Conservation (phyloP, 2,888 invertebrate species). For the Melanchra persicariae region DNA sequence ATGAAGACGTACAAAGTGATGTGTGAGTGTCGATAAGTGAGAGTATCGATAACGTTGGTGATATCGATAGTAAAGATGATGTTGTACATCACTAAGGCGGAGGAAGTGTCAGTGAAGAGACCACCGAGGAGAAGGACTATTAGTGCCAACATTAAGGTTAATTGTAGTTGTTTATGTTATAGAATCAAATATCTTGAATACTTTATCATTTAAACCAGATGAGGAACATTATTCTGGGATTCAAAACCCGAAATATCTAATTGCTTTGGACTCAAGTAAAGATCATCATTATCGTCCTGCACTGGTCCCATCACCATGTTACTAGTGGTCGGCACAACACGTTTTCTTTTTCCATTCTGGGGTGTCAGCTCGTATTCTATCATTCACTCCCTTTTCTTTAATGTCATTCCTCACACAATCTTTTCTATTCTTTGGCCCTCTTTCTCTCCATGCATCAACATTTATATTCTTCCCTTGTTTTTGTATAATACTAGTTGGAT, state of each 20-base stretch:
- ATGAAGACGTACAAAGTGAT: constrained; percentile 50
- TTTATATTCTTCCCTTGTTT: too few relatives aligned
- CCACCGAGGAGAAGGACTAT: constrained; percentile 84
- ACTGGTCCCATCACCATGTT: too few relatives aligned
- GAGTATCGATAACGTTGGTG: constrained; percentile 64
- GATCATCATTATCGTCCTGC: neutral
- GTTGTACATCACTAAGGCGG: constrained; percentile 84
- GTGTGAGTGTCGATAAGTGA: constrained; percentile 62
- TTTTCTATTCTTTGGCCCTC: too few relatives aligned
- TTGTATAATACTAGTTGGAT: too few relatives aligned
- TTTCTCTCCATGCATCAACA: too few relatives aligned
- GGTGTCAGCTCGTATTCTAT: too few relatives aligned
- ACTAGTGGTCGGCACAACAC: too few relatives aligned
- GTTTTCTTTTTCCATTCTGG: neutral
- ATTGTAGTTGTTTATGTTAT: constrained; percentile 16
- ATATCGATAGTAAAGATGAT: constrained; percentile 77
- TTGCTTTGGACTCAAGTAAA: too few relatives aligned
- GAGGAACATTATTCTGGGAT: neutral
- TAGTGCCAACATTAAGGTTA: constrained; percentile 88
- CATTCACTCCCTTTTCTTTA: too few relatives aligned
- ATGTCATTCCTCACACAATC: too few relatives aligned
- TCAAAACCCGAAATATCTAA: neutral
- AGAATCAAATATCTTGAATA: neutral
- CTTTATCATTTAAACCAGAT: neutral
- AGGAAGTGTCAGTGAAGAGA: constrained; percentile 82